Percentiles rank a stretch among this genome's conserved stretches.
phyloP scores from a whole-genome alignment of 2,113 vertebrate species.

The Pomatostomus ruficeps region DNA sequence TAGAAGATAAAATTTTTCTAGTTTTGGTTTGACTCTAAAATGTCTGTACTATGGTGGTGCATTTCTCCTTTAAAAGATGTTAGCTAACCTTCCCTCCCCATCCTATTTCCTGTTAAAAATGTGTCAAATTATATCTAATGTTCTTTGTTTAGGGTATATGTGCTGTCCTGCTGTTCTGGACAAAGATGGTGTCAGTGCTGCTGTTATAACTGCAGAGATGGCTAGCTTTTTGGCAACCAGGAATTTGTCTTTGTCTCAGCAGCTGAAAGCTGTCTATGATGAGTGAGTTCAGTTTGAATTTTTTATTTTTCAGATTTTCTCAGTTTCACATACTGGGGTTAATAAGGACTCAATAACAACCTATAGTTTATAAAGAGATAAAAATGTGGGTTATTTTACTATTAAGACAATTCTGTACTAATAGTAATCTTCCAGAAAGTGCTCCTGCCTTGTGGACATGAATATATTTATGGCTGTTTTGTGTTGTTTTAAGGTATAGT shows the following conservation, averaged over 20 bases:
- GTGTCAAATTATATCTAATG: not conserved
- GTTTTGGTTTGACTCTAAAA: not conserved
- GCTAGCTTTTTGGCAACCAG: constrained; percentile 83
- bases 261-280: constrained; percentile 85
- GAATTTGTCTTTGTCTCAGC: constrained; percentile 81
- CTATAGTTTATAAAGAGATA: not conserved
- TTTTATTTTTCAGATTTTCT: not conserved
- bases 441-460: not conserved
- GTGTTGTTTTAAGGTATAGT: not conserved
- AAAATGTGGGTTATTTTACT: not conserved
- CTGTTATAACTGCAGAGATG: constrained; percentile 90
- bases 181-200: constrained; percentile 95
- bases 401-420: not conserved
- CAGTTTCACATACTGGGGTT: not conserved
- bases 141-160: constrained; percentile 87
- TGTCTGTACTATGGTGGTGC: not conserved
- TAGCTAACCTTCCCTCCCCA: not conserved
- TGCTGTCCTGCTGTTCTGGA: constrained; percentile 92
- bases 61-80: not conserved
- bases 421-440: not conserved
- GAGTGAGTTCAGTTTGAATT: constrained; percentile 77
- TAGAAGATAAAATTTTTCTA: not conserved
- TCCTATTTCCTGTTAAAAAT: not conserved
- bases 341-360: not conserved
- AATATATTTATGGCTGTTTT: not conserved